A percentile compares a stretch with the other conserved stretches of the same genome.
These are phyloP conservation scores for Hetaerina titia DNA, from an alignment of 2,888 invertebrate genomes.

Conservation along the genomic window DNA sequence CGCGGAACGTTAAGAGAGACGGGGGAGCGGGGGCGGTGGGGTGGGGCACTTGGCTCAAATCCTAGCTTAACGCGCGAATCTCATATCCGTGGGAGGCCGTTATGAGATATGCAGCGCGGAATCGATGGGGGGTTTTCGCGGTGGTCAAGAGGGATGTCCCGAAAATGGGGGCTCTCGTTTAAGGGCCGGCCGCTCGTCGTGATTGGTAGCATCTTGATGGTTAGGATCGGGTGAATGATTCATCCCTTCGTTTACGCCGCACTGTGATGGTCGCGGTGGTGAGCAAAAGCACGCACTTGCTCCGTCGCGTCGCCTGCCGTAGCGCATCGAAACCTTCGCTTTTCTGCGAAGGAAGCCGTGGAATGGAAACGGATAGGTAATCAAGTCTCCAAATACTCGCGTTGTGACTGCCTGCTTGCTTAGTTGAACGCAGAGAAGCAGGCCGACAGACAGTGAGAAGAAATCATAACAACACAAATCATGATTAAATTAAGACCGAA, in stretches of 20 bases:
- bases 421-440: neutral
- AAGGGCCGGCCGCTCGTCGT: neutral
- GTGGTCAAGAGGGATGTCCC: constrained; percentile 12
- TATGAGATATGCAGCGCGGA: constrained; percentile 53
- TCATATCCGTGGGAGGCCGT: neutral
- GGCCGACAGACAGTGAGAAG: neutral
- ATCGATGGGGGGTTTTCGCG: constrained; percentile 17
- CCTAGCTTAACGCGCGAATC: constrained; percentile 38
- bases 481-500: too few species aligned
- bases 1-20: neutral
- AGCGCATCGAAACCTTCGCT: neutral
- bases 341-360: neutral
- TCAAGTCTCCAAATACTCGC: constrained; percentile 1
- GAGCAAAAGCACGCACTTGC: neutral
- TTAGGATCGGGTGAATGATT: constrained; percentile 12
- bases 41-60: constrained; percentile 7
- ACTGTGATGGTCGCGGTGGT: neutral
- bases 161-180: constrained; percentile 15
- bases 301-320: neutral
- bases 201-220: constrained; percentile 50
- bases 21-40: neutral
- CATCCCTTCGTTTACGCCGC: neutral
- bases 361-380: neutral
- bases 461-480: too few species aligned
- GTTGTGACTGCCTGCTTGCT: neutral